Evolutionary conservation across 37 sponge, comb jelly and placozoan species (phyloP).

Genomic region (Spongilla lacustris): DNA sequence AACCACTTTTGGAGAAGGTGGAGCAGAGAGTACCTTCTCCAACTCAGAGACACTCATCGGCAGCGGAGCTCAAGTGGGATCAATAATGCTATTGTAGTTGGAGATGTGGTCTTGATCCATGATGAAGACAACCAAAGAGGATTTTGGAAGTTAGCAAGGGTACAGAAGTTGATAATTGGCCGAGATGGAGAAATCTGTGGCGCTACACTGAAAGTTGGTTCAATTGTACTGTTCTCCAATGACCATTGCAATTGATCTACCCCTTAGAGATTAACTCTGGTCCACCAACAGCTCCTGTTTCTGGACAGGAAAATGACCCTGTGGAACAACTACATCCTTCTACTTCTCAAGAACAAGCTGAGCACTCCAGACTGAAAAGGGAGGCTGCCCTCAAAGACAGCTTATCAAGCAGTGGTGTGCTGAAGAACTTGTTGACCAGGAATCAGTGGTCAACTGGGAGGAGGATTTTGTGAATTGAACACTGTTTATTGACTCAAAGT

Average conservation of each 20-base stretch:
- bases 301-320: not conserved
- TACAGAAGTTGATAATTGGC: conserved; percentile 7
- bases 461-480: not conserved
- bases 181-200: conserved; percentile 7
- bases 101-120: conserved; percentile 36
- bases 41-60: conserved; percentile 29
- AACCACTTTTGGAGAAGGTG: conserved; percentile 59
- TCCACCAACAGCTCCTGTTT: not conserved
- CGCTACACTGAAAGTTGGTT: conserved; percentile 14
- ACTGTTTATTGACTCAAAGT: not conserved
- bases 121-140: conserved; percentile 36
- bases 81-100: not conserved
- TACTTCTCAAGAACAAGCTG: not conserved
- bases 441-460: not conserved
- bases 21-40: conserved; percentile 46
- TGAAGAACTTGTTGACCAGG: not conserved
- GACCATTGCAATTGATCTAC: not conserved
- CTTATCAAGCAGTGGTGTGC: not conserved
- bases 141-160: conserved; percentile 32
- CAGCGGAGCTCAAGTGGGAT: not conserved
- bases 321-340: not conserved
- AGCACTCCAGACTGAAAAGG: not conserved
- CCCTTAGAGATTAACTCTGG: not conserved
- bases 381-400: not conserved
- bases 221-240: conserved; percentile 11